Evolutionary conservation across 1,140 invertebrate genomes (phyloP).

Genomic region (Lepidurus apus): DNA sequence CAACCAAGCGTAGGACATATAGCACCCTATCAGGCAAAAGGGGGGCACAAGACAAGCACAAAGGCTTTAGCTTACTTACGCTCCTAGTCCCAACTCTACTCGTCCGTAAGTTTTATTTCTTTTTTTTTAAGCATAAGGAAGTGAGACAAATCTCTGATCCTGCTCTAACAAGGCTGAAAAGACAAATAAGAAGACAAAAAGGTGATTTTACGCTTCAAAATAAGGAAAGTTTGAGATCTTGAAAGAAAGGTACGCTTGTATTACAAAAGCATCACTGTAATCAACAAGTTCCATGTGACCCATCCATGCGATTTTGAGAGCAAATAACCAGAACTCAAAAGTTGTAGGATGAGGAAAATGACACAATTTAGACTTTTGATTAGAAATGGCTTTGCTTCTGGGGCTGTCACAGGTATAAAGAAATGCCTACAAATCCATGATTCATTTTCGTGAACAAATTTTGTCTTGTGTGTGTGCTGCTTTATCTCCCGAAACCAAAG

Average conservation of each 20-base stretch:
- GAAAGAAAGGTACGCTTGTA: background rate
- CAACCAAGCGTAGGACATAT: background rate
- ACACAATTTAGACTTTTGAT: background rate
- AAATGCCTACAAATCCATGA: background rate
- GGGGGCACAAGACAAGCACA: background rate
- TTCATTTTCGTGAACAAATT: background rate
- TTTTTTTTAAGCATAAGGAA: no score
- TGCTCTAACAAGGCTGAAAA: background rate
- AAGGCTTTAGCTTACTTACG: background rate
- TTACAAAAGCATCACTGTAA: background rate
- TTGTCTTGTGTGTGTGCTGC: background rate
- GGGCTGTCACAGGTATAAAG: background rate
- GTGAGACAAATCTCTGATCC: background rate
- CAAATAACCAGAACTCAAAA: background rate
- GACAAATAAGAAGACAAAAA: background rate
- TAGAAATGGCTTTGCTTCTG: no score
- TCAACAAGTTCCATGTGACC: background rate
- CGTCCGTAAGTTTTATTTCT: no score
- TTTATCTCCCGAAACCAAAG: background rate
- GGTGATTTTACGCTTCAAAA: background rate
- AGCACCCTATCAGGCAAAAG: slow-evolving; percentile 4
- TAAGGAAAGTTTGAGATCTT: background rate
- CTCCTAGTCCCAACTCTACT: background rate
- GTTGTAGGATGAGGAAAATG: background rate
- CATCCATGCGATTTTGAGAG: background rate